phyloP scores from a whole-genome alignment of 2,888 invertebrate genomes.

The Apamea sordens region DNA sequence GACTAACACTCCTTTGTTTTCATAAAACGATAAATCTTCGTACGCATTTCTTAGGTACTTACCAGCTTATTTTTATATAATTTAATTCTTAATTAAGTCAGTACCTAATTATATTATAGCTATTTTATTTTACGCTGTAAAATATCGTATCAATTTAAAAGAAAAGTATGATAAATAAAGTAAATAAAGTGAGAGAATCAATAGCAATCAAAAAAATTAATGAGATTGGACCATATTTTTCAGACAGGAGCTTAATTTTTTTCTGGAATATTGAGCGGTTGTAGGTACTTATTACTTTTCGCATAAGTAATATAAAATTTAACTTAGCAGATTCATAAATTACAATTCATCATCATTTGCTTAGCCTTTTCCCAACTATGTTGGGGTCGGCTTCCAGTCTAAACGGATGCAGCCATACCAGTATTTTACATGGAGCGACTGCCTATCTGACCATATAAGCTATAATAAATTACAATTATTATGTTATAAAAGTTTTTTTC shows the following conservation, averaged over 20 bases:
- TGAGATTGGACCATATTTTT: constrained; percentile 15
- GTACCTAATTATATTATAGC: neutral
- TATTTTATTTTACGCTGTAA: neutral
- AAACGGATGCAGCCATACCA: too few species aligned
- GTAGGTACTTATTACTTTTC: neutral
- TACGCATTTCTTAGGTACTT: neutral
- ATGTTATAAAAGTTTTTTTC: neutral
- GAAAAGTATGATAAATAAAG: too few species aligned
- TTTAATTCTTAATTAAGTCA: neutral
- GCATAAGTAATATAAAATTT: constrained; percentile 3
- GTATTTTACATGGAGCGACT: too few species aligned
- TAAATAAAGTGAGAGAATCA: constrained; percentile 3
- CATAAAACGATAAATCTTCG: neutral
- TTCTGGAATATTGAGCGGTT: neutral
- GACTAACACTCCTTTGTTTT: neutral
- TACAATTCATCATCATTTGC: neutral
- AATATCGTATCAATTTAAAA: neutral
- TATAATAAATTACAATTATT: too few species aligned
- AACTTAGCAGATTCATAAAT: constrained; percentile 5
- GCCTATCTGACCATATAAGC: too few species aligned
- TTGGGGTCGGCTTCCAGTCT: too few species aligned
- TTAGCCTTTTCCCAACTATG: too few species aligned
- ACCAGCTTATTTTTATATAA: neutral
- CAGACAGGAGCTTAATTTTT: neutral
- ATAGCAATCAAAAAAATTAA: constrained; percentile 17